Evolutionary conservation across 2,113 vertebrate species (phyloP).

Genomic region (Hypocryptadius cinnamomeus): DNA sequence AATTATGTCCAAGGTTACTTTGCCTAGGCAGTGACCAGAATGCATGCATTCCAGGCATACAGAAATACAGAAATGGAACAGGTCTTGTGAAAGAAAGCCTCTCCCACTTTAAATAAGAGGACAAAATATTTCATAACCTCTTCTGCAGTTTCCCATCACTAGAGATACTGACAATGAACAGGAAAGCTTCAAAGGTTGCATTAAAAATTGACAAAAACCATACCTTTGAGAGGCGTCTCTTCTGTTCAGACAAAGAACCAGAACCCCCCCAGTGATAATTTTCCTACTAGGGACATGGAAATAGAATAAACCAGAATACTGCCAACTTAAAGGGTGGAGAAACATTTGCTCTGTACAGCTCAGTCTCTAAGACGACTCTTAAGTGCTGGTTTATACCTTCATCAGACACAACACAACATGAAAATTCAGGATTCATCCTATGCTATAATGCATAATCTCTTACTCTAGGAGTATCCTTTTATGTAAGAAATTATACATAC

Average conservation of each 20-base stretch:
- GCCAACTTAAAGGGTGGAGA: not conserved
- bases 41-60: not conserved
- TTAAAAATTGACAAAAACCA: not conserved
- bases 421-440: not conserved
- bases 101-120: not conserved
- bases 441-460: not conserved
- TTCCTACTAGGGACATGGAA: not conserved
- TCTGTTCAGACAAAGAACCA: not conserved
- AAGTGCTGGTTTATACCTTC: not conserved
- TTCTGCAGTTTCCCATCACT: not conserved
- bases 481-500: not conserved
- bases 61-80: not conserved
- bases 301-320: not conserved
- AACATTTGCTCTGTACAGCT: not conserved
- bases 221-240: not conserved
- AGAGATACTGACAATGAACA: not conserved
- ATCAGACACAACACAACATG: not conserved
- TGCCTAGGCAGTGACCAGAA: not conserved
- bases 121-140: not conserved
- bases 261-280: not conserved
- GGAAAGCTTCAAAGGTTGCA: not conserved
- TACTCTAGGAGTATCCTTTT: not conserved
- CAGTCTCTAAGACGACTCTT: not conserved
- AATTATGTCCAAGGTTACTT: not conserved
- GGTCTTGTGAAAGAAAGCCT: not conserved